These are phyloP conservation scores for Rhincodon typus DNA, from an alignment of 2,797 vertebrate genomes.

Conservation along the genomic window DNA sequence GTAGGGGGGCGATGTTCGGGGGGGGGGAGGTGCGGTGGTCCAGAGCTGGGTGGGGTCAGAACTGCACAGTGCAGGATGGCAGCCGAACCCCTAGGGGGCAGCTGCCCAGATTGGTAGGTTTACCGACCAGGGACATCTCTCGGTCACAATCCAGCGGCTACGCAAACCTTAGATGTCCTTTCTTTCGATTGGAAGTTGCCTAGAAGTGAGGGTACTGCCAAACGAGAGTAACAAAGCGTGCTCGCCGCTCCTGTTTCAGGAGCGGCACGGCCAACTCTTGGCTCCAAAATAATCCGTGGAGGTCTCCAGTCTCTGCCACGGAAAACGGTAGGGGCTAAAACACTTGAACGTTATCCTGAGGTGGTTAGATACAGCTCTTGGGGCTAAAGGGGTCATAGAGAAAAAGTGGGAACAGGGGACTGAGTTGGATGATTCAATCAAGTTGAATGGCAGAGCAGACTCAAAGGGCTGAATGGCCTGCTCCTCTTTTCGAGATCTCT, in stretches of 20 bases:
- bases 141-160: neutral
- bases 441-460: too few species aligned
- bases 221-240: neutral
- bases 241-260: neutral
- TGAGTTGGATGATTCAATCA: too few species aligned
- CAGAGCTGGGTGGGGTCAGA: neutral
- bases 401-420: too few species aligned
- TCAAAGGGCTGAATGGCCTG: too few species aligned
- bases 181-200: neutral
- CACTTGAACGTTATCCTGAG: too few species aligned
- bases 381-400: too few species aligned
- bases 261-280: neutral
- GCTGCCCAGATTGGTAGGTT: neutral
- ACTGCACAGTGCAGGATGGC: too few species aligned
- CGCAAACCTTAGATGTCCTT: neutral
- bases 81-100: too few species aligned
- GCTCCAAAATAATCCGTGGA: neutral
- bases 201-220: neutral
- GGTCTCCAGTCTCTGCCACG: neutral
- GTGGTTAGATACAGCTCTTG: too few species aligned
- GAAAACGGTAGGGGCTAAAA: too few species aligned
- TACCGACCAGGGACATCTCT: neutral
- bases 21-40: too few species aligned
- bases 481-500: too few species aligned
- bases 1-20: slow-evolving; percentile 49